phyloP scores from a whole-genome alignment of 1,140 invertebrate genomes.

The Drosophila sulfurigaster region DNA sequence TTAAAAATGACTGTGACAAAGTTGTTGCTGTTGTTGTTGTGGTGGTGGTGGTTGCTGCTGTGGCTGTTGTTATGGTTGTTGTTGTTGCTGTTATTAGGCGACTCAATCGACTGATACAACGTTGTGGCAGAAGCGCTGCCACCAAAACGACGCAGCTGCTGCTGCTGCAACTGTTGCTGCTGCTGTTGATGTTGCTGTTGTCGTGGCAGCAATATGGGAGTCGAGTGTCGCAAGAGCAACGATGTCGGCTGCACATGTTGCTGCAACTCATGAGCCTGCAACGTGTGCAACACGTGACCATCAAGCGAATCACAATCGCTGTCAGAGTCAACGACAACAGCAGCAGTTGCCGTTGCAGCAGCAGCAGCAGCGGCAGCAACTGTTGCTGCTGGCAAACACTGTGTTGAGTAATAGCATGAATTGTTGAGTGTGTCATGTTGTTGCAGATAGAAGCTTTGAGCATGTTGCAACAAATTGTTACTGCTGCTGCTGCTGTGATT shows the following conservation, averaged over 20 bases:
- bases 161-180: conserved; percentile 18
- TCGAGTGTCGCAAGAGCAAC: conserved; percentile 63
- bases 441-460: conserved; percentile 52
- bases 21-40: conserved; percentile 64
- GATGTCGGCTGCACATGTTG: conserved; percentile 61
- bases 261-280: conserved; percentile 61
- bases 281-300: conserved; percentile 51
- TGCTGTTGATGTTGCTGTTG: conserved; percentile 40
- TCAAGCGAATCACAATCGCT: conserved; percentile 64
- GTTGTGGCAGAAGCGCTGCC: conserved; percentile 50
- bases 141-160: conserved; percentile 47
- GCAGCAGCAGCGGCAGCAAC: conserved; percentile 13
- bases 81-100: conserved; percentile 33
- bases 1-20: conserved; percentile 80
- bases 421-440: conserved; percentile 46
- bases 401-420: conserved; percentile 73
- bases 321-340: conserved; percentile 37
- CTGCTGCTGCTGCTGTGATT: conserved; percentile 43
- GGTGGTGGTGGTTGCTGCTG: conserved; percentile 40
- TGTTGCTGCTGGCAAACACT: conserved; percentile 50
- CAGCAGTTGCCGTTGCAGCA: conserved; percentile 7
- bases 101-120: conserved; percentile 67
- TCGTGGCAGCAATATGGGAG: conserved; percentile 49
- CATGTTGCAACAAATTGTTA: conserved; percentile 51
- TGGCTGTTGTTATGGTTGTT: conserved; percentile 41